Conservation (phyloP, 2,113 vertebrate genomes). For the Microtus ochrogaster region DNA sequence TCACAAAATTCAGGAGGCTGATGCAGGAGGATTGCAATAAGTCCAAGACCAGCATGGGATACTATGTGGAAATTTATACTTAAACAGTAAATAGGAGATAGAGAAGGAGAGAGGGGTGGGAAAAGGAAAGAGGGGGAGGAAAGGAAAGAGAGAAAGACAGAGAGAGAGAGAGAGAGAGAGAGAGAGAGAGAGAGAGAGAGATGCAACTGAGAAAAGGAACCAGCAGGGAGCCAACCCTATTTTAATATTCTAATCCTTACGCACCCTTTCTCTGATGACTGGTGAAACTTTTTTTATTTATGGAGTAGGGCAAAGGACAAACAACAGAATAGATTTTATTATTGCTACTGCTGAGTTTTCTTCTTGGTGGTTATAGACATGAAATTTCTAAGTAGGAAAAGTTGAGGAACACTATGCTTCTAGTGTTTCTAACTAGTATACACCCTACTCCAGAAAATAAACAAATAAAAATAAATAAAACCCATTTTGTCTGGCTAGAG, state of each 20-base stretch:
- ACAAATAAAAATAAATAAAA: background rate
- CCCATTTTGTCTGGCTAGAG: background rate
- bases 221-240: background rate
- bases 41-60: background rate
- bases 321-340: background rate
- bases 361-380: background rate
- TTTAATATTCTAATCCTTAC: background rate
- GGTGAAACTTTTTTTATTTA: background rate
- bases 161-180: no score
- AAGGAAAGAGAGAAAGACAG: background rate
- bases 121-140: no score
- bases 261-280: background rate
- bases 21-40: background rate
- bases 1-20: background rate
- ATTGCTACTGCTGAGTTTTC: background rate
- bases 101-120: background rate
- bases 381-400: background rate
- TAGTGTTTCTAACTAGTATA: background rate
- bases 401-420: background rate
- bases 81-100: background rate
- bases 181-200: background rate
- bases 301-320: fast-evolving
- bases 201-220: background rate
- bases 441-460: background rate
- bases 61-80: background rate